Base-by-base conservation (phyloP, 2,113 vertebrate species). In the Leptocoma aspasia region DNA sequence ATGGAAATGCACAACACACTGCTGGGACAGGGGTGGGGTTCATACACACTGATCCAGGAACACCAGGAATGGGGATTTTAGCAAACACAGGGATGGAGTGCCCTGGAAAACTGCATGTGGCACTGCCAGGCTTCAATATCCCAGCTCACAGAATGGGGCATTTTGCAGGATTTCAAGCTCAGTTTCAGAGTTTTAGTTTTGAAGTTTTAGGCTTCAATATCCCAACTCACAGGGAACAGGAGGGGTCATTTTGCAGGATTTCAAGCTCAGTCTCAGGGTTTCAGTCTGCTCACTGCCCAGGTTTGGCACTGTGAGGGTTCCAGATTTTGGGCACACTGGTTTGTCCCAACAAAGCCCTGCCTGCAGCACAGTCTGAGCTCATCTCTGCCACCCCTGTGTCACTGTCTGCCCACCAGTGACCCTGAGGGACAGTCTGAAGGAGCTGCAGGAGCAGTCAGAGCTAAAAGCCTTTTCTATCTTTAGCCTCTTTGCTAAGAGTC, bases 1-100 rank as follows among this genome's bases (percentile, higher is more conserved):
- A 97, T 16, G 93, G 96, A 95, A 97, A 97, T 8, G 91, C 72
- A 97, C 81, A 49, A 89, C 80, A 94, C 96, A 80, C 89, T 85
- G 93, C 89, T 83, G 41, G 23, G 41, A 82, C 50, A 76, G 57
- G 79, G 52, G 47, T 42, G n/a, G 65, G 49, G n/a, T 6, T 75
- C 89, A 82, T 5, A 63, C 66, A 73, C 45, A 1, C 50, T 54
- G 77, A 87, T 71, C 86, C 42, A 49, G 76, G 71, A 89, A 75
- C 83, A 57, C 3, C 4, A 18, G 81, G 85, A n/a, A 47, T 0
- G 54, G 9, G 54, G 27, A 33, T 22, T 54, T 59, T 3, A 76
- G 90, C 70, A 88, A 82, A 89, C 2, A 45, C 15, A 42, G 9
- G 33, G 27, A 39, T 4, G 90, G 92, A 93, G 35, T 1, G 75